phyloP scores from a whole-genome alignment of 2,113 vertebrate species.

The Xiphophorus hellerii region DNA sequence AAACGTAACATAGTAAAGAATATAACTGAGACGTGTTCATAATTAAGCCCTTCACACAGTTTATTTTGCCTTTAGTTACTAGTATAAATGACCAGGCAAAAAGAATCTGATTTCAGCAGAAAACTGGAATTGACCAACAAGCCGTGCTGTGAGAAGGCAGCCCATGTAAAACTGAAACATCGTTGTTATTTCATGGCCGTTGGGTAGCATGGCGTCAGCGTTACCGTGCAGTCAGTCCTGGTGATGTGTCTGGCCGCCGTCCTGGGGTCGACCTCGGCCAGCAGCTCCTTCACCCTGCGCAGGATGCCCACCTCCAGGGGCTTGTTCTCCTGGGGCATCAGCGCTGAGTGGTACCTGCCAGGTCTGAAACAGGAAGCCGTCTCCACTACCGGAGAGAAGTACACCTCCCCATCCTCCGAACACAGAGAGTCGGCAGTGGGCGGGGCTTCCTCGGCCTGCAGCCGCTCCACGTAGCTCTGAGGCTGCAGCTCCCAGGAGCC shows the following conservation, averaged over 20 bases:
- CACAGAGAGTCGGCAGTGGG: neutral
- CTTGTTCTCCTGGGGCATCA: constrained; percentile 90
- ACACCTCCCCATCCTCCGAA: constrained; percentile 44
- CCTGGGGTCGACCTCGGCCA: constrained; percentile 85
- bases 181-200: too few species aligned
- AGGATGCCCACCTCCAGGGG: constrained; percentile 90
- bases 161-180: too few species aligned
- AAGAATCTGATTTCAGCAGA: too few species aligned
- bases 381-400: constrained; percentile 82
- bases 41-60: too few species aligned
- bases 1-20: neutral
- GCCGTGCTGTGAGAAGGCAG: too few species aligned
- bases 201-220: neutral
- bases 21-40: too few species aligned
- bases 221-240: constrained; percentile 92
- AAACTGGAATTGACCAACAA: too few species aligned
- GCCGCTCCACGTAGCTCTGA: constrained; percentile 83
- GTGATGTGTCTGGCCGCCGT: constrained; percentile 91
- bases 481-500: constrained; percentile 84
- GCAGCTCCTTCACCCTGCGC: constrained; percentile 90
- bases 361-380: constrained; percentile 86
- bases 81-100: too few species aligned
- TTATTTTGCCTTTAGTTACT: too few species aligned
- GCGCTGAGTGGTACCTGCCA: constrained; percentile 81
- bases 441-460: constrained; percentile 71